Evolutionary conservation across 2,113 vertebrate genomes (phyloP), one percentile per base, ranked within the genome.

Genomic region (Forbesichthys papilliferus): DNA sequence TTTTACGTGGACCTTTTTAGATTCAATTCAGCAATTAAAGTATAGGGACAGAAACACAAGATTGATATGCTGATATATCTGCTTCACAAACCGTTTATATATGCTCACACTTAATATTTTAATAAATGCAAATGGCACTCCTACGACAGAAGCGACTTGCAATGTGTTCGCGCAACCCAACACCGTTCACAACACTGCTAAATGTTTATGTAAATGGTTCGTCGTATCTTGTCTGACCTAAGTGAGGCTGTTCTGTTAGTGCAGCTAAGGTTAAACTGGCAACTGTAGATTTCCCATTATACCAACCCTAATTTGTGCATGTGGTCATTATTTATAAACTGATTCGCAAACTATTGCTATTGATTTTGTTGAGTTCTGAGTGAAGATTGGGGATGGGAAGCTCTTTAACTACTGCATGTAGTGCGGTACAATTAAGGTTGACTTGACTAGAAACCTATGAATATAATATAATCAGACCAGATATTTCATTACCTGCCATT

Each of bases 111-210:
- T 73, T 69, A 77, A 87, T 82, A 87, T 90, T 88, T 62, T 86
- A 84, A 89, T 87, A 4, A 79, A 88, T 90, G 83, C 79, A 91
- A 90, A 88, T 88, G 60, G 18, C 6, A 71, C 84, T 81, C 84
- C 80, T 73, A 88, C 83, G 68, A 74, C 86, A 79, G 73, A 76
- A 71, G 72, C 64, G 72, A 80, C 73, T 77, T 64, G 67, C 75
- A 58, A 70, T 85, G 64, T 56, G 69, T 71, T 69, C 73, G 11
- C 60, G 61, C 81, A 86, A 83, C 87, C 78, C 54, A 67, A 72
- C 80, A 76, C 76, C 81, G 74, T 75, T 82, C 82, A 68, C 27
- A 55, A 64, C 78, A 79, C 70, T 79, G 80, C 69, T 48, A 78
- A 61, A 74, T 84, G 69, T 87, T 89, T 87, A 91, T 87, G 87